Evolutionary conservation across 2,113 vertebrate genomes (phyloP).

Genomic region (Oceanodroma tethys): DNA sequence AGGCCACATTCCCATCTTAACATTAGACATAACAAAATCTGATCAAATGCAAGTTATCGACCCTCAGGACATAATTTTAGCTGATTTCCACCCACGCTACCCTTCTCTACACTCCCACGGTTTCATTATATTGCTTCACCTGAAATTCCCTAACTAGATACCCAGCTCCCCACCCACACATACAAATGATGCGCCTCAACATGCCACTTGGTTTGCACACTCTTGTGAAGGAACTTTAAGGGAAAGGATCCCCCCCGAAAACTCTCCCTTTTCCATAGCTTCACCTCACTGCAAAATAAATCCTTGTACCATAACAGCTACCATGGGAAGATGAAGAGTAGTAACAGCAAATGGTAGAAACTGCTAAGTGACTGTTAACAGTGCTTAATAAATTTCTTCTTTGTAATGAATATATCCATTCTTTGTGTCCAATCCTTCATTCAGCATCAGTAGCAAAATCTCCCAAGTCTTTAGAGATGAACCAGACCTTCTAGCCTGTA

Average conservation of each 20-base stretch:
- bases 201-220: background rate
- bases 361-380: background rate
- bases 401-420: background rate
- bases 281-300: background rate
- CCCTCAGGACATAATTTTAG: background rate
- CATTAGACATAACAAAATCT: background rate
- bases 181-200: background rate
- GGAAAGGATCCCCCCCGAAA: background rate
- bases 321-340: background rate
- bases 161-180: background rate
- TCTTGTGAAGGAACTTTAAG: background rate
- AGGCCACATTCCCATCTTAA: background rate
- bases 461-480: background rate
- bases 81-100: background rate
- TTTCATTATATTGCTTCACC: slow-evolving; percentile 40
- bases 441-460: background rate
- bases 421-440: background rate
- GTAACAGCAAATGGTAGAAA: background rate
- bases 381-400: background rate
- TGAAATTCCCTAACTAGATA: slow-evolving; percentile 23
- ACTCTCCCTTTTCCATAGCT: background rate
- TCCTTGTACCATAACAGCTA: background rate
- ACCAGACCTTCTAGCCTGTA: background rate
- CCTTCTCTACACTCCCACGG: background rate
- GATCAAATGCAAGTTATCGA: background rate